Conservation (phyloP, 2,797 vertebrate genomes). For the Anguilla megastoma region DNA sequence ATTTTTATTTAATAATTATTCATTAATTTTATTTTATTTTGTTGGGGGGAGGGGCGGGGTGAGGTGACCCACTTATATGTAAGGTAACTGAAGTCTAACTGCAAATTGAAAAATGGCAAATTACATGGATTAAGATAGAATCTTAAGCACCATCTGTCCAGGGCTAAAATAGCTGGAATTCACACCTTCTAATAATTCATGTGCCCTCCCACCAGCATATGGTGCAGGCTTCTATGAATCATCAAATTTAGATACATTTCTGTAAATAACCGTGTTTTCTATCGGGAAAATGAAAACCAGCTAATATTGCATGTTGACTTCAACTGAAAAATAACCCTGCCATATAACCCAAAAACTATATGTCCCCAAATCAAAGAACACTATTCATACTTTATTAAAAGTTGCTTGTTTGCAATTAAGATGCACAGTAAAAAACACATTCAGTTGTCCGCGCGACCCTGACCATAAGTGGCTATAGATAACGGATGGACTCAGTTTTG, state of each 20-base stretch:
- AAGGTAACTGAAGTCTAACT: background rate
- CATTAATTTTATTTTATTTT: background rate
- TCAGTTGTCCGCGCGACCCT: too few relatives aligned
- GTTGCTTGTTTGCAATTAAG: too few relatives aligned
- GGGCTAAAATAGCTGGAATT: background rate
- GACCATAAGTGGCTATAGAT: too few relatives aligned
- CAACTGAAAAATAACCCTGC: too few relatives aligned
- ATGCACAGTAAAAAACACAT: too few relatives aligned
- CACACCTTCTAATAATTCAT: slow-evolving; percentile 6
- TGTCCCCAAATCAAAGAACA: too few relatives aligned
- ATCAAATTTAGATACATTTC: background rate
- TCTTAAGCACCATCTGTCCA: background rate
- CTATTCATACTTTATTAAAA: too few relatives aligned
- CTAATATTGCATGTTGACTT: background rate
- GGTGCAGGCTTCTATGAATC: background rate
- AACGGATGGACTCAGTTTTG: too few relatives aligned
- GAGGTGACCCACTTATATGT: too few relatives aligned
- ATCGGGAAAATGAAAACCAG: background rate
- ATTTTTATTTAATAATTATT: background rate
- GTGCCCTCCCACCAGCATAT: slow-evolving; percentile 1
- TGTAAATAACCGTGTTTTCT: background rate
- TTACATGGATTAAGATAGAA: background rate
- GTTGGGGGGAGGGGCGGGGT: too few relatives aligned
- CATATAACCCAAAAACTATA: too few relatives aligned
- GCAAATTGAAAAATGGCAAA: background rate